Evolutionary conservation across 2,888 invertebrate genomes (phyloP).

Genomic region (Lasius platythorax): DNA sequence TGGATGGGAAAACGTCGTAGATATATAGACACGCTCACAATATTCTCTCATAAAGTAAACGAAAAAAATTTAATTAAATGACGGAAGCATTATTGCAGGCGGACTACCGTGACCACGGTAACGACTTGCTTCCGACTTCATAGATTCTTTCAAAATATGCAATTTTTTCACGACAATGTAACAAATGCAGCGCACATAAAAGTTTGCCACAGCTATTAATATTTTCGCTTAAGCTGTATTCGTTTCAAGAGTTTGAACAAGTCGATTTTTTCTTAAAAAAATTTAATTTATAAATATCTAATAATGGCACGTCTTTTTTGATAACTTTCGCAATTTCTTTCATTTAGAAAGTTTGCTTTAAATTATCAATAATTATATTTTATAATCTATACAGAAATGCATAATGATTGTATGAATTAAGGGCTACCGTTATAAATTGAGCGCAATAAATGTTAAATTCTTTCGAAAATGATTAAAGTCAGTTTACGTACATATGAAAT

Average conservation of each 20-base stretch:
- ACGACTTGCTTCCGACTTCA: conserved; percentile 45
- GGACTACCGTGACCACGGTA: conserved; percentile 45
- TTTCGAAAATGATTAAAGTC: neutral
- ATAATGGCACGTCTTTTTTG: neutral
- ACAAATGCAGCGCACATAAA: neutral
- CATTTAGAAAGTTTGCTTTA: neutral
- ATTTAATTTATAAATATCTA: neutral
- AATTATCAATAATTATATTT: neutral
- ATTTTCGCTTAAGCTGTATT: conserved; percentile 2
- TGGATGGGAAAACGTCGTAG: conserved; percentile 48
- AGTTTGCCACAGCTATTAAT: conserved; percentile 7
- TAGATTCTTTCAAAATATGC: conserved; percentile 40
- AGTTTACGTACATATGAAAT: neutral
- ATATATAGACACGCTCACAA: neutral
- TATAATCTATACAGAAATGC: neutral
- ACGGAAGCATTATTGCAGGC: conserved; percentile 38
- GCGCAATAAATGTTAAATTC: neutral
- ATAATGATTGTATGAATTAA: neutral
- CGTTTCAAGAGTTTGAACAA: neutral
- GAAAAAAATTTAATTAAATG: conserved; percentile 40
- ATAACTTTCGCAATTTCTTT: neutral
- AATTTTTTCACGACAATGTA: conserved; percentile 14
- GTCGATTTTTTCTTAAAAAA: neutral
- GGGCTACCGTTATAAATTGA: neutral
- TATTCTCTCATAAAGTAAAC: conserved; percentile 23